Percentiles rank a stretch among this genome's conserved stretches.
Conservation (phyloP, 2,888 invertebrate species). For the Sepioteuthis lessoniana region DNA sequence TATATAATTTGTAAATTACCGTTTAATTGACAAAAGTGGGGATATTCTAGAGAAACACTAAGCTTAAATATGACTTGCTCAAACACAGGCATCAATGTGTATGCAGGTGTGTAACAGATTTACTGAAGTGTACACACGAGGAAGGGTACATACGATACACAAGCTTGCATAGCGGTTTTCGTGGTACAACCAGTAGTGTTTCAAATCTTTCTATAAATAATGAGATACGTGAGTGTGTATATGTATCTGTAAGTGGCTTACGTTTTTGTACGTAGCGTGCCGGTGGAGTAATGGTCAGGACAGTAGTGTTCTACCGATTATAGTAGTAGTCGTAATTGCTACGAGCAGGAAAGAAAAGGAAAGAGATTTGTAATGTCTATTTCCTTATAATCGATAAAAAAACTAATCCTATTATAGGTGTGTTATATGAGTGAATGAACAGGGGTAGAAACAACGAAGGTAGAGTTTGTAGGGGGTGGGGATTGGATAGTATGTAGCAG, state of each 20-base stretch:
- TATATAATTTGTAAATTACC: too few relatives aligned
- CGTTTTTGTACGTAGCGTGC: neutral
- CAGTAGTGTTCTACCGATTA: neutral
- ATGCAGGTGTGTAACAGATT: too few relatives aligned
- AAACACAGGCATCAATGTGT: too few relatives aligned
- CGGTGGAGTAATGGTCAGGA: neutral
- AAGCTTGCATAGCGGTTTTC: neutral
- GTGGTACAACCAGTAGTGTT: neutral
- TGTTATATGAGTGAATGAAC: slow-evolving; percentile 33
- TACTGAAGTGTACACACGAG: too few relatives aligned
- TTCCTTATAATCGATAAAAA: neutral
- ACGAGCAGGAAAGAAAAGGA: neutral
- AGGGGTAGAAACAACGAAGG: neutral
- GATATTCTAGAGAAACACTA: too few relatives aligned
- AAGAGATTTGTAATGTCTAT: neutral
- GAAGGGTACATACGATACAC: too few relatives aligned
- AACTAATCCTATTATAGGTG: slow-evolving; percentile 33
- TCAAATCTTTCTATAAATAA: neutral
- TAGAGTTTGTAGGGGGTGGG: neutral
- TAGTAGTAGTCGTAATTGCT: neutral
- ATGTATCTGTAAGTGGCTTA: neutral
- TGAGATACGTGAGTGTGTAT: neutral
- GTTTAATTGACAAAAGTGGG: too few relatives aligned
- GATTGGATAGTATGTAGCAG: too few relatives aligned
- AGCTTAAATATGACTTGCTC: too few relatives aligned